A percentile compares a stretch with the other conserved stretches of the same genome.
These are phyloP conservation scores for Selenia dentaria DNA, from an alignment of 2,888 invertebrate species.

Conservation along the genomic window DNA sequence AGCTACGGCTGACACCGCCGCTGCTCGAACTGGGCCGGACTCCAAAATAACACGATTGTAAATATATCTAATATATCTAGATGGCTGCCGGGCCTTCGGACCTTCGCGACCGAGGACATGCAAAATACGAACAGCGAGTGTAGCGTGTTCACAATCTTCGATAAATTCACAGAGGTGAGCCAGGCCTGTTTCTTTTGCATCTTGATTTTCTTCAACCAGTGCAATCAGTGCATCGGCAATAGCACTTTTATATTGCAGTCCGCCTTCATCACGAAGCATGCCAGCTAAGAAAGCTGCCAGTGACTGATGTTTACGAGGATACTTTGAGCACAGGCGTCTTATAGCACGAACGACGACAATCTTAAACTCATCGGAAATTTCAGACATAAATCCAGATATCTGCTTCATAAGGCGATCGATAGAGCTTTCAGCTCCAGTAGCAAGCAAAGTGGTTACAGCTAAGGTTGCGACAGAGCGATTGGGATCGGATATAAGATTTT, in stretches of 20 bases:
- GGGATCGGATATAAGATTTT: slow-evolving; percentile 98
- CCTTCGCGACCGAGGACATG: slow-evolving; percentile 98
- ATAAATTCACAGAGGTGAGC: slow-evolving; percentile 99
- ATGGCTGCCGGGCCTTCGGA: slow-evolving; percentile 97
- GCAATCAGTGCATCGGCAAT: slow-evolving; percentile 99
- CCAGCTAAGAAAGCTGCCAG: slow-evolving; percentile 98
- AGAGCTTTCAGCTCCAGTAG: slow-evolving; percentile 98
- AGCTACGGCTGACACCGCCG: slow-evolving; percentile 98
- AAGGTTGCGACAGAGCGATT: slow-evolving; percentile 99
- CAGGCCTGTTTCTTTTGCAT: slow-evolving; percentile 98
- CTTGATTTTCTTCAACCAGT: slow-evolving; percentile 98
- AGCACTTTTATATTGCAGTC: slow-evolving; percentile 98
- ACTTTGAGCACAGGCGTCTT: slow-evolving; percentile 95
- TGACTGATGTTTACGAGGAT: slow-evolving; percentile 97
- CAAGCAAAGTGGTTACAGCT: slow-evolving; percentile 98
- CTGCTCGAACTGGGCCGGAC: slow-evolving; percentile 97
- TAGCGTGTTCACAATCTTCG: slow-evolving; percentile 99
- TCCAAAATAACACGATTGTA: slow-evolving; percentile 98
- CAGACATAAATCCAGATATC: slow-evolving; percentile 98
- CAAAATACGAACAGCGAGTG: slow-evolving; percentile 97
- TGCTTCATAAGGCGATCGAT: slow-evolving; percentile 99
- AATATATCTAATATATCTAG: slow-evolving; percentile 92
- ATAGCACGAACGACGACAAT: slow-evolving; percentile 98
- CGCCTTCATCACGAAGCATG: slow-evolving; percentile 98
- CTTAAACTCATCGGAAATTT: slow-evolving; percentile 99